Conservation (phyloP, 1,140 invertebrate genomes). For the Triops cancriformis region DNA sequence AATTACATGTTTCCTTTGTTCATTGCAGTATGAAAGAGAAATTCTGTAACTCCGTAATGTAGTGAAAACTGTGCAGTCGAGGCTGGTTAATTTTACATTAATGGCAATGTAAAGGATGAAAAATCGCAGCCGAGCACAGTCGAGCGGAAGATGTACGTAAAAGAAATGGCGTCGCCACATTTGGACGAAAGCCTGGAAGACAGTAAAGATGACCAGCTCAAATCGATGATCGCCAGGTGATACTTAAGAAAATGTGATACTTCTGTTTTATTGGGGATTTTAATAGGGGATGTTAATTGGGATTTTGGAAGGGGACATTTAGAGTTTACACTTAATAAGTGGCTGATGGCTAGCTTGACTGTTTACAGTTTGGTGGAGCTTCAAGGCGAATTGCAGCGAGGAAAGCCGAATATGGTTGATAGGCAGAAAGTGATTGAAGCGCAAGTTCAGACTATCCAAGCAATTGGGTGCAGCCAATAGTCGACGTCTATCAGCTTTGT, state of each 20-base stretch:
- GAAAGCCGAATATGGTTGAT: conserved; percentile 77
- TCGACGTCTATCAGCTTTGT: conserved; percentile 65
- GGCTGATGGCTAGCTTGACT: conserved; percentile 5
- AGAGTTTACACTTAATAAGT: background rate
- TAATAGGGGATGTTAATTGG: conserved; percentile 19
- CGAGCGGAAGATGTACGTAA: background rate
- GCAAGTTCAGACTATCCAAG: conserved; percentile 76
- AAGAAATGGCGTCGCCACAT: background rate
- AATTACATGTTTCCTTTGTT: background rate
- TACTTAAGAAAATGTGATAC: background rate
- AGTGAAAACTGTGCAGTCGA: conserved; percentile 58
- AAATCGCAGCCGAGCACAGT: background rate
- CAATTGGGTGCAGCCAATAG: conserved; percentile 70
- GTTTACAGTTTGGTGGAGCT: conserved; percentile 65
- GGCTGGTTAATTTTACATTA: conserved; percentile 40
- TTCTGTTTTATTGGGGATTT: too few relatives aligned
- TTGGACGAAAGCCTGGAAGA: background rate
- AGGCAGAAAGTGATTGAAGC: conserved; percentile 86
- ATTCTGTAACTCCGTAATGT: conserved; percentile 67
- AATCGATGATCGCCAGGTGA: conserved; percentile 25
- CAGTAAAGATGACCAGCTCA: conserved; percentile 25
- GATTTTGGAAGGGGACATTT: background rate
- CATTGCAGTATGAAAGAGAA: conserved; percentile 56
- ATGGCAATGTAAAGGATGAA: conserved; percentile 22
- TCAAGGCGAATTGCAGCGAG: conserved; percentile 75